These are phyloP conservation scores for Apteryx owenii DNA, from an alignment of 2,113 vertebrate species.

Conservation along the genomic window DNA sequence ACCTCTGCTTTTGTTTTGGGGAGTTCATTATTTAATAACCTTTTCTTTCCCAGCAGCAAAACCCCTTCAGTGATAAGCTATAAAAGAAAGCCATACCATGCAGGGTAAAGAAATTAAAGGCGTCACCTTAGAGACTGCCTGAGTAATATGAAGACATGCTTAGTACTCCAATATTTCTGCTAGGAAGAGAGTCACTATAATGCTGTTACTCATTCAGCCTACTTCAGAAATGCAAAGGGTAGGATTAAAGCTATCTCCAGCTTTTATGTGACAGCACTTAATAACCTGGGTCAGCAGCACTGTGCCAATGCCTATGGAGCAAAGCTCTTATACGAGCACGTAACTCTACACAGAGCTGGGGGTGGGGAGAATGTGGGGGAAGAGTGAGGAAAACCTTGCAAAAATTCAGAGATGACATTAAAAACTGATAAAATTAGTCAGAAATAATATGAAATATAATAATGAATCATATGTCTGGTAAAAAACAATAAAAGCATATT, in stretches of 20 bases:
- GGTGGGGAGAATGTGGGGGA: background rate
- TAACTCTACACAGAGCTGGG: background rate
- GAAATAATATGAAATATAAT: background rate
- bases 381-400: background rate
- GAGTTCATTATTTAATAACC: background rate
- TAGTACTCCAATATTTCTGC: background rate
- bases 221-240: background rate
- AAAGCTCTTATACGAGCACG: background rate
- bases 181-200: background rate
- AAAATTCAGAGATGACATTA: background rate
- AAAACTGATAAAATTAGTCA: background rate
- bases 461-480: background rate
- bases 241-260: background rate
- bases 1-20: background rate
- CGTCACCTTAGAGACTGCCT: background rate
- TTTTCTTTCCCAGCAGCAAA: background rate
- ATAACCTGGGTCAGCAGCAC: background rate
- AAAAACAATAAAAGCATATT: background rate
- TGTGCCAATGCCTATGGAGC: background rate
- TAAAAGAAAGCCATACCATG: background rate
- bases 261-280: background rate
- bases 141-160: background rate
- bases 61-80: background rate
- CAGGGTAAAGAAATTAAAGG: background rate
- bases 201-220: background rate